Evolutionary conservation across 2,797 vertebrate species (phyloP).

Genomic region (Melanotaenia pygmaea): DNA sequence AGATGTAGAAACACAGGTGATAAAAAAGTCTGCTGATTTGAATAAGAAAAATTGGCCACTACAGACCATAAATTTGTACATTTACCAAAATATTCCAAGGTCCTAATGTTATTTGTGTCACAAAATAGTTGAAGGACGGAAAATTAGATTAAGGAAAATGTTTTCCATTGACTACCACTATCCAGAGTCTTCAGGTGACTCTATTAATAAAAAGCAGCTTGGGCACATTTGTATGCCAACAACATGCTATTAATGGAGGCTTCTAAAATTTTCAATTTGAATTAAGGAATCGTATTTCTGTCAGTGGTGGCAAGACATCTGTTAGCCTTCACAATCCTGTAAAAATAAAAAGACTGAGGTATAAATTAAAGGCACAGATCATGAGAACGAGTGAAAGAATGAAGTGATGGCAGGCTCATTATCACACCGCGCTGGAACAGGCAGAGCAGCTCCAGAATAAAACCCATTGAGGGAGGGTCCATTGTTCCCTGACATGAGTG

Average conservation of each 20-base stretch:
- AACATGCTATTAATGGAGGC: not conserved
- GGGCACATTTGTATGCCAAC: slow-evolving; percentile 27
- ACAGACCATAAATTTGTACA: not conserved
- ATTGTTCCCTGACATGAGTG: slow-evolving; percentile 71
- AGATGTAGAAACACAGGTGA: no score
- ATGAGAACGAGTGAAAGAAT: slow-evolving; percentile 43
- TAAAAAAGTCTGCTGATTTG: not conserved
- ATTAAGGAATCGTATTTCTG: slow-evolving; percentile 16
- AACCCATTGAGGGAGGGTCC: slow-evolving; percentile 73
- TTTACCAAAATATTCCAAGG: not conserved
- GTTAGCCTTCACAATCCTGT: slow-evolving; percentile 15
- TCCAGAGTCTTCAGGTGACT: not conserved
- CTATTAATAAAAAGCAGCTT: slow-evolving; percentile 8
- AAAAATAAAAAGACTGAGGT: slow-evolving; percentile 12
- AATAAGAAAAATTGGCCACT: not conserved
- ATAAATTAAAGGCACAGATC: slow-evolving; percentile 34
- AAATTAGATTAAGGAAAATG: not conserved
- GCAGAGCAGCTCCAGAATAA: slow-evolving; percentile 81
- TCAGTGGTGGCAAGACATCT: slow-evolving; percentile 33
- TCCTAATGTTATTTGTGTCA: not conserved
- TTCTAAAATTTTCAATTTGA: slow-evolving; percentile 16
- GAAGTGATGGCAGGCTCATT: slow-evolving; percentile 52
- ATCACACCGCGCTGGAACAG: slow-evolving; percentile 69
- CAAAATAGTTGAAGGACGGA: not conserved
- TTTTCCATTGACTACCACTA: not conserved